These are phyloP conservation scores for Hirtodrosophila histrioides DNA, from an alignment of 2,888 invertebrate genomes.

Conservation along the genomic window DNA sequence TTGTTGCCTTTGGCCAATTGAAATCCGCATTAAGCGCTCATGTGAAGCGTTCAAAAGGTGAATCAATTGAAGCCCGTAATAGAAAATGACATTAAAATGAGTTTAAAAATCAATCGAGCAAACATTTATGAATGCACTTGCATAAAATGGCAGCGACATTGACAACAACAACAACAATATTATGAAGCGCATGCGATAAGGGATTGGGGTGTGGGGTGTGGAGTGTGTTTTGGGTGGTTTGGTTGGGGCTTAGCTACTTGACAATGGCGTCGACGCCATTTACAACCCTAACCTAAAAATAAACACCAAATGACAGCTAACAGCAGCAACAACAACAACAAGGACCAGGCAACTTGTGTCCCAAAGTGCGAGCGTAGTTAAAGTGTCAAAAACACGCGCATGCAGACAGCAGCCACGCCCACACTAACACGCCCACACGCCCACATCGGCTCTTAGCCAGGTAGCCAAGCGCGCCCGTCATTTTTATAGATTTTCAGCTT, in stretches of 20 bases:
- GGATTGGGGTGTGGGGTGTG: not conserved
- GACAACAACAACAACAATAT: constrained; percentile 27
- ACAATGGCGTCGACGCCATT: constrained; percentile 63
- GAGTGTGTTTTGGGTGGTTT: too few species aligned
- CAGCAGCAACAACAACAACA: constrained; percentile 35
- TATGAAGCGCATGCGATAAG: constrained; percentile 45
- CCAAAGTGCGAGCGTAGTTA: constrained; percentile 61
- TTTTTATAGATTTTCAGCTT: constrained; percentile 46
- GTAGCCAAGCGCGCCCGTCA: constrained; percentile 20
- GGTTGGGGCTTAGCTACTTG: constrained; percentile 23
- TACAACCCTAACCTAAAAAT: constrained; percentile 49
- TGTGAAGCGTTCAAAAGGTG: constrained; percentile 11
- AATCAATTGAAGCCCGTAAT: constrained; percentile 19
- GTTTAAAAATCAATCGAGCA: constrained; percentile 57
- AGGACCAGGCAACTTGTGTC: constrained; percentile 39
- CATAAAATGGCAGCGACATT: constrained; percentile 12
- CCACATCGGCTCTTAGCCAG: constrained; percentile 1
- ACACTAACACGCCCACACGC: constrained; percentile 3
- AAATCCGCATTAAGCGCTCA: constrained; percentile 21
- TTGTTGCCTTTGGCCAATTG: constrained; percentile 1
- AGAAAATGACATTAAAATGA: constrained; percentile 40
- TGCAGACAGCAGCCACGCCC: constrained; percentile 33
- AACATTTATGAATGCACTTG: constrained; percentile 57
- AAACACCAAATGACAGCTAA: constrained; percentile 63
- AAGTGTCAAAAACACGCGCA: constrained; percentile 69